Evolutionary conservation across 2,888 invertebrate genomes (phyloP), one percentile per base, ranked within the genome.

Genomic region (Chloroclystis v-ata): DNA sequence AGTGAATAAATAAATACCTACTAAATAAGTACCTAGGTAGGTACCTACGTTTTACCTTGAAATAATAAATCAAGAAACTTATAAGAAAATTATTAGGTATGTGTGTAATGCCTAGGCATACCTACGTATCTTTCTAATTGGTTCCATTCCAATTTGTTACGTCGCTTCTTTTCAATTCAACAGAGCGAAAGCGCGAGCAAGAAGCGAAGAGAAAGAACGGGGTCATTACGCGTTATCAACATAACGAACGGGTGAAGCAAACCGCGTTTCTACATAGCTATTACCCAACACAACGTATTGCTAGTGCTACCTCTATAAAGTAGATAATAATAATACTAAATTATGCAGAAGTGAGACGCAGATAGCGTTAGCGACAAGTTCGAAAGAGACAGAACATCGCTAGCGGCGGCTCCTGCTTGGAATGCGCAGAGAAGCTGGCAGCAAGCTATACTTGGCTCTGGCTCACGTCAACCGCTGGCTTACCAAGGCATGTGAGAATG

Each of bases 391-490:
- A 60, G 60, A 28, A 41, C 45, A 44, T 57, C 10, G 25, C 45
- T 54, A 56, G 60, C 63, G 61, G 60, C 62, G 65, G 64, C 63
- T 67, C 66, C 64, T 61, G 70, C 70, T 76, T 69, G 72, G 68
- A 73, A 74, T 77, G 69, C 72, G 75, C 70, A 75, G 74, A 71
- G 67, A 72, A 74, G 71, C 77, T 80, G 80, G 79, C 78, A 79
- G 66, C 67, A 65, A 68, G 72, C 69, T 65, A 67, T 67, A 67
- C 73, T 75, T 72, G 73, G 70, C 69, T 70, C 67, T 63, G 61
- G 71, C 64, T 45, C 41, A 40, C 24, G 38, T 38, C 5, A 13
- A 28, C 26, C 29, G 33, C 25, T 64, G 60, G 60, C 64, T 65
- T 69, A 49, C 35, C 20, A 20, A 55, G 57, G 63, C 63, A 50